phyloP scores from a whole-genome alignment of 2,113 vertebrate genomes.

The Macrotus californicus region DNA sequence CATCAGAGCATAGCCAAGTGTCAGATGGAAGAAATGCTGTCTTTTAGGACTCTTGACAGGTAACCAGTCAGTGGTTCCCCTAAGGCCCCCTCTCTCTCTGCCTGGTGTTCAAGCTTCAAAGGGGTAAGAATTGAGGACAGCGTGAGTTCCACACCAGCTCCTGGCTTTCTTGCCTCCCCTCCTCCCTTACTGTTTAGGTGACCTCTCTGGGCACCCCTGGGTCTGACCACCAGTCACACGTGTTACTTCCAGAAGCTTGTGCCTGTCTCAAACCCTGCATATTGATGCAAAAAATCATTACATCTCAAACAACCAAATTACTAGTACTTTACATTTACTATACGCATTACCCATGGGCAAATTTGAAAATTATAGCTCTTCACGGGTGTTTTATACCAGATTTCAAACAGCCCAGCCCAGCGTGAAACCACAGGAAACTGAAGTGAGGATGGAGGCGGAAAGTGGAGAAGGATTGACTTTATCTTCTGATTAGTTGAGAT shows the following conservation, averaged over 20 bases:
- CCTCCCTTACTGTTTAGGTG: neutral
- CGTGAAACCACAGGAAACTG: conserved; percentile 44
- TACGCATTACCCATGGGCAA: conserved; percentile 69
- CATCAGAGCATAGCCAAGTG: neutral
- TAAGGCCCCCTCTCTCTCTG: accelerated
- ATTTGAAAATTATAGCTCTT: conserved; percentile 75
- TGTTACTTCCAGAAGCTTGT: neutral
- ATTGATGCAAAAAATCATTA: conserved; percentile 62
- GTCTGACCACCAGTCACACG: neutral
- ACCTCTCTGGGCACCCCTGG: neutral
- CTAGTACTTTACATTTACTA: conserved; percentile 66
- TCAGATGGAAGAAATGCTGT: neutral
- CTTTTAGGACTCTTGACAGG: neutral
- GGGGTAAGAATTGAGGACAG: neutral
- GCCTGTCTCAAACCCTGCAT: conserved; percentile 34
- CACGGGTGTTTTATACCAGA: conserved; percentile 42
- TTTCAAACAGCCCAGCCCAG: conserved; percentile 61
- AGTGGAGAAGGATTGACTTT: conserved; percentile 40
- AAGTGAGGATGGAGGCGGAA: conserved; percentile 48
- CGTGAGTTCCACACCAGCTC: neutral
- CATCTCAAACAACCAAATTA: conserved; percentile 52
- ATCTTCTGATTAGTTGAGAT: conserved; percentile 70
- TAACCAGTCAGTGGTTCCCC: neutral
- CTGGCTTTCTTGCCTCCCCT: neutral
- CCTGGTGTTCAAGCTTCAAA: neutral